phyloP scores from a whole-genome alignment of 2,113 vertebrate genomes.

The Sterna hirundo region DNA sequence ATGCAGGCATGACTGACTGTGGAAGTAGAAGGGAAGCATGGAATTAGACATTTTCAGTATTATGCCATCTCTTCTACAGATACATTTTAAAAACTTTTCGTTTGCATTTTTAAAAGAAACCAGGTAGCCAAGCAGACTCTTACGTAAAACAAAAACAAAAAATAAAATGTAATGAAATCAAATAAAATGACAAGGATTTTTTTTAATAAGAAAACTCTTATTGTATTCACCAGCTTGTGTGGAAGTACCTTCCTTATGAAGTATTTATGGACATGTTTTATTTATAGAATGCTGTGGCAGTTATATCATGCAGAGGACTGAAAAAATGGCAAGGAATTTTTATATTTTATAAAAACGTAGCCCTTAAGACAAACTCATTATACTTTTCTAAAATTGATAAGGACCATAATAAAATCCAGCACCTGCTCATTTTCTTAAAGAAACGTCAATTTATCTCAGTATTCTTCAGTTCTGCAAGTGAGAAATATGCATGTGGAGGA shows the following conservation, averaged over 20 bases:
- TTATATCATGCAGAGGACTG: background rate
- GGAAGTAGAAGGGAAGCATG: background rate
- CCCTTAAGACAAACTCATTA: conserved; percentile 16
- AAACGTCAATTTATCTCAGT: conserved; percentile 39
- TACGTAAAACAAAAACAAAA: background rate
- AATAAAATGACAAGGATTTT: background rate
- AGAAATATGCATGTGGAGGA: conserved; percentile 18
- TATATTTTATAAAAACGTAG: conserved; percentile 11
- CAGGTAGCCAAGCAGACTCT: background rate
- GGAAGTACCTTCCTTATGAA: conserved; percentile 59
- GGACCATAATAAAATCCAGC: conserved; percentile 24
- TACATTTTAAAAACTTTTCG: background rate
- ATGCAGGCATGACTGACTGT: background rate
- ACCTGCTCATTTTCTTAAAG: conserved; percentile 41
- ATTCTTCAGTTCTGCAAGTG: background rate
- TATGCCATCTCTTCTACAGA: background rate
- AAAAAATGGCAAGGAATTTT: conserved; percentile 11
- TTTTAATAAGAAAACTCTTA: background rate
- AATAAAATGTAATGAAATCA: background rate
- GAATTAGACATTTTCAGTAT: background rate
- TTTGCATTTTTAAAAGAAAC: background rate
- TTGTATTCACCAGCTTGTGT: conserved; percentile 28
- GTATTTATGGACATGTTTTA: conserved; percentile 68
- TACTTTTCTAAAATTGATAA: conserved; percentile 27
- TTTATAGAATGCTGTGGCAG: conserved; percentile 51